Conservation (phyloP, 64 coral and sea anemone species). For the Stichodactyla mertensii region DNA sequence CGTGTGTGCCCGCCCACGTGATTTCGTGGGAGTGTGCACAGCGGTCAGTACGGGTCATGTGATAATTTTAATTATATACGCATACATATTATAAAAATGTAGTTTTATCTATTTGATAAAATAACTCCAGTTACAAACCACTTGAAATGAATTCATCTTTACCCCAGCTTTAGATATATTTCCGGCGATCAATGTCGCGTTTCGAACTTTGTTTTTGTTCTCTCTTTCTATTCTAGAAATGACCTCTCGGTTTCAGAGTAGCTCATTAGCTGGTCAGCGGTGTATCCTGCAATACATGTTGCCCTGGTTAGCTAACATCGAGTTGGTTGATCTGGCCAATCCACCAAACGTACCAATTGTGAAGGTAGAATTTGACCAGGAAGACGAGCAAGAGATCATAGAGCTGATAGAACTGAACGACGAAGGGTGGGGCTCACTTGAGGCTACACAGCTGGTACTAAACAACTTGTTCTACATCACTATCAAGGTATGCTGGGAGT, state of each 20-base stretch:
- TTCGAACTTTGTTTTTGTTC: neutral
- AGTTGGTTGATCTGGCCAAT: slow-evolving; percentile 84
- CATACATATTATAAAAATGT: no score
- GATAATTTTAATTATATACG: no score
- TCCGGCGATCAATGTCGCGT: no score
- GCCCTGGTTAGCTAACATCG: slow-evolving; percentile 89
- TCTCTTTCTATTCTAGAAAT: slow-evolving; percentile 54
- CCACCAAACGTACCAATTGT: slow-evolving; percentile 26
- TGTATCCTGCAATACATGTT: slow-evolving; percentile 91
- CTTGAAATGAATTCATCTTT: no score
- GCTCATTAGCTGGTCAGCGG: slow-evolving; percentile 68
- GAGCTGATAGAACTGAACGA: slow-evolving; percentile 71
- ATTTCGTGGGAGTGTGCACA: no score
- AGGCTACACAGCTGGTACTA: slow-evolving; percentile 87
- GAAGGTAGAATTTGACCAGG: slow-evolving; percentile 49
- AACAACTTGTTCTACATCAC: slow-evolving; percentile 96
- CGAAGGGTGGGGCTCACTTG: slow-evolving; percentile 94
- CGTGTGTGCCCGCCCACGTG: no score
- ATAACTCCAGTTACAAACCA: no score
- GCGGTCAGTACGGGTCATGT: no score
- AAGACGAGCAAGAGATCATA: slow-evolving; percentile 55
- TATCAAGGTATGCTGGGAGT: slow-evolving; percentile 60
- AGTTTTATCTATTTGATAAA: no score
- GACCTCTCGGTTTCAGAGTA: slow-evolving; percentile 86
- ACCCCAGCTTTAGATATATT: no score